Conservation (phyloP, 2,797 vertebrate species). For the Ptychobarbus kaznakovi region DNA sequence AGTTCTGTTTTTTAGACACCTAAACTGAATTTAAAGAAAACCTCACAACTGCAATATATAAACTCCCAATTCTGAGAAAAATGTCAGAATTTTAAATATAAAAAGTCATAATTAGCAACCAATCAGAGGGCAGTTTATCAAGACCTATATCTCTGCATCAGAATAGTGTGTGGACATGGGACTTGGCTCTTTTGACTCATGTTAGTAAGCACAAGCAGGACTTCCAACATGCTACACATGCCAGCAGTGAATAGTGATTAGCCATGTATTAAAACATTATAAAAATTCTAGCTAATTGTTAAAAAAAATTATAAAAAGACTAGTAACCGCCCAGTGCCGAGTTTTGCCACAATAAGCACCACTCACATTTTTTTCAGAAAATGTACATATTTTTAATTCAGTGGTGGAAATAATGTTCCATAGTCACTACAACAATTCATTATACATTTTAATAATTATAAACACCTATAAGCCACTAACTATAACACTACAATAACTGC, state of each 20-base stretch:
- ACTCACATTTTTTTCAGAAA: neutral
- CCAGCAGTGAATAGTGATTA: no score
- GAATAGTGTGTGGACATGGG: neutral
- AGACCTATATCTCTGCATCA: neutral
- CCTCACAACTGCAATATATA: neutral
- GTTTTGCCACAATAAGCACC: neutral
- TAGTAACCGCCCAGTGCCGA: neutral
- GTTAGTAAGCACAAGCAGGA: neutral
- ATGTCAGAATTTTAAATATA: neutral
- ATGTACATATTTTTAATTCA: neutral
- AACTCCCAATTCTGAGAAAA: neutral
- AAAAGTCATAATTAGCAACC: neutral
- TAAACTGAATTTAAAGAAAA: neutral
- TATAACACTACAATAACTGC: conserved; percentile 14
- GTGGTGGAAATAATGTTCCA: neutral
- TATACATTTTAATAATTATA: conserved; percentile 9
- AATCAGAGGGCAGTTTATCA: neutral
- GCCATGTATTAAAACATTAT: neutral
- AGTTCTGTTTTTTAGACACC: neutral
- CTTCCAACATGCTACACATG: neutral
- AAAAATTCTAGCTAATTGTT: neutral
- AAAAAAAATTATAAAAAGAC: neutral
- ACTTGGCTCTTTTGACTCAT: neutral
- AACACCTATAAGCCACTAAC: neutral
- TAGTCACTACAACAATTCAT: conserved; percentile 22